These are phyloP conservation scores for Cryptus armator DNA, from an alignment of 2,888 invertebrate genomes.

Conservation along the genomic window DNA sequence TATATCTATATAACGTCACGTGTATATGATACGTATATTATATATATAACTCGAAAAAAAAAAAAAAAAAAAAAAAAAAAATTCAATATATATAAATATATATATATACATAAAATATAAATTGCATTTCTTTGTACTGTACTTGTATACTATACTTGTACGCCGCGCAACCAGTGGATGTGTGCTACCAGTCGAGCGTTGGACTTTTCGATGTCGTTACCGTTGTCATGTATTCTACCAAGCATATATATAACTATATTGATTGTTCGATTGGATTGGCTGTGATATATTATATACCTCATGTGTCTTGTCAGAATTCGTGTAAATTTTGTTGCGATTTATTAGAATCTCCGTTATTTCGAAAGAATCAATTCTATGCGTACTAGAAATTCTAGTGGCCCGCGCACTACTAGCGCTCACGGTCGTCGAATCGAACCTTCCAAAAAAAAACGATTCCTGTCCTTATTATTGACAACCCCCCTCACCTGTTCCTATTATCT, in stretches of 20 bases:
- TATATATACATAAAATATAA: constrained; percentile 63
- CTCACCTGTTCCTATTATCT: no score
- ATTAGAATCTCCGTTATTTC: constrained; percentile 42
- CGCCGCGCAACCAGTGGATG: constrained; percentile 79
- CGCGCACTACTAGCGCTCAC: not conserved
- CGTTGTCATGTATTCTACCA: constrained; percentile 78
- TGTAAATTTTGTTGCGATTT: constrained; percentile 58
- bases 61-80: no score
- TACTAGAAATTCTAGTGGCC: constrained; percentile 23
- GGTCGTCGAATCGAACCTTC: not conserved
- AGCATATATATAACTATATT: constrained; percentile 72
- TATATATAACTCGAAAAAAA: constrained; percentile 31
- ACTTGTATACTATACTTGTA: constrained; percentile 76
- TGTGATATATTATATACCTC: constrained; percentile 71
- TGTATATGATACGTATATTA: constrained; percentile 76
- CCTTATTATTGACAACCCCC: no score
- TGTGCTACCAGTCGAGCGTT: constrained; percentile 81
- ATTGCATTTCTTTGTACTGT: constrained; percentile 82
- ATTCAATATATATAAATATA: constrained; percentile 30
- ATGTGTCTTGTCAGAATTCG: constrained; percentile 76
- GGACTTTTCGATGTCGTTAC: constrained; percentile 81
- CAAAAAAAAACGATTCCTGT: not conserved
- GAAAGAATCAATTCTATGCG: constrained; percentile 35
- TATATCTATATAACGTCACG: constrained; percentile 77
- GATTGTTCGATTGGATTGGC: constrained; percentile 78